Conservation (phyloP, 2,888 invertebrate genomes). For the Drosophila flavopinicola region DNA sequence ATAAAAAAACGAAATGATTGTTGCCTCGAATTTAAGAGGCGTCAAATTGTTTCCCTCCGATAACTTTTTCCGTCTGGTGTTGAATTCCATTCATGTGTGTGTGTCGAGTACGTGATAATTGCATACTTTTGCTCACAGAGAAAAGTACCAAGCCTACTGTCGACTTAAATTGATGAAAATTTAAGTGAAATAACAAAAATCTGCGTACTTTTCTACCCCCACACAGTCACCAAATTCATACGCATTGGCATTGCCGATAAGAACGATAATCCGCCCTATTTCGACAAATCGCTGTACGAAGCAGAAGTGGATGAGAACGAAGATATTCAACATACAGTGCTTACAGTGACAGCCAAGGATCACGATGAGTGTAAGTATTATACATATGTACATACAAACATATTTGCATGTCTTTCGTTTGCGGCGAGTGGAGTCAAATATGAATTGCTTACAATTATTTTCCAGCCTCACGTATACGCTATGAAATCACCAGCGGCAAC, state of each 20-base stretch:
- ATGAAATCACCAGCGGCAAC: constrained; percentile 99
- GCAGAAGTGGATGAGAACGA: constrained; percentile 99
- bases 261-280: constrained; percentile 99
- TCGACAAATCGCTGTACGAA: constrained; percentile 98
- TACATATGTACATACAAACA: constrained; percentile 1
- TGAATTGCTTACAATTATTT: constrained; percentile 49
- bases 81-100: constrained; percentile 35
- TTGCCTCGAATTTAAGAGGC: constrained; percentile 47
- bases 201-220: neutral
- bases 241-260: constrained; percentile 99
- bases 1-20: constrained; percentile 40
- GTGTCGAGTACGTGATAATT: constrained; percentile 75
- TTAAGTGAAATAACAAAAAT: constrained; percentile 31
- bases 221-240: constrained; percentile 97
- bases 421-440: neutral
- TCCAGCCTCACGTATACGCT: constrained; percentile 98
- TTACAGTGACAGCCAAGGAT: constrained; percentile 99
- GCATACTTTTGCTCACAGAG: constrained; percentile 30
- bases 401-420: constrained; percentile 1
- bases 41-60: constrained; percentile 61
- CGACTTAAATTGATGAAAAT: constrained; percentile 27
- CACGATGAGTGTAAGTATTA: constrained; percentile 97
- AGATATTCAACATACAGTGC: constrained; percentile 97
- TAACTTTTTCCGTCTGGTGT: constrained; percentile 51
- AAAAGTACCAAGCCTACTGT: constrained; percentile 17